Percentiles rank a stretch among this genome's conserved stretches.
Evolutionary conservation across 2,888 invertebrate genomes (phyloP).

Genomic region (Loripinus fragilis): DNA sequence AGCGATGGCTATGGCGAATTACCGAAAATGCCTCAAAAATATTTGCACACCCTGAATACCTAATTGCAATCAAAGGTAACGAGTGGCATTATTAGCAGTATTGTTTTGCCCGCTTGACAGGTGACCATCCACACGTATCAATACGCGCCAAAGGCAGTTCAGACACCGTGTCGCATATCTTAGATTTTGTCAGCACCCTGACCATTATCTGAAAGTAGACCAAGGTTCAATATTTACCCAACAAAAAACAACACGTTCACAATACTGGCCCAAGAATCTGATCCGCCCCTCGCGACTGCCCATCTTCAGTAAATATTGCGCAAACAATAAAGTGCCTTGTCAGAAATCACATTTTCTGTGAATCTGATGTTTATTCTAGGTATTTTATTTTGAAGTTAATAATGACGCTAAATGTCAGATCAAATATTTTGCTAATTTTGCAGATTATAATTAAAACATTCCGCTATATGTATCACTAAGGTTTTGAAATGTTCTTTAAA

Average conservation of each 20-base stretch:
- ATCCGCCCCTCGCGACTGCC: background rate
- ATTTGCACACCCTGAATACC: too few relatives aligned
- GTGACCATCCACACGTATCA: conserved; percentile 7
- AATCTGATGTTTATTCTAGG: conserved; percentile 1
- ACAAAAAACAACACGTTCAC: background rate
- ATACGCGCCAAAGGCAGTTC: background rate
- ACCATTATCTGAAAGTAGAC: background rate
- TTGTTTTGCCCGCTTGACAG: background rate
- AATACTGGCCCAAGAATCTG: background rate
- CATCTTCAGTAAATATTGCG: conserved; percentile 12
- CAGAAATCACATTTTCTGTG: background rate
- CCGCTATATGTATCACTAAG: conserved; percentile 12
- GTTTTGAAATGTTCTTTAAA: conserved; percentile 3
- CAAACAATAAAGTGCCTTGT: conserved; percentile 2
- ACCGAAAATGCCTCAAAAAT: too few relatives aligned
- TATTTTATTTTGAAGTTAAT: background rate
- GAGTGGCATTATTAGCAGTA: too few relatives aligned
- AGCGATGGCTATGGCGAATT: too few relatives aligned
- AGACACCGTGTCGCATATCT: conserved; percentile 14
- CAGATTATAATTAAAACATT: conserved; percentile 54
- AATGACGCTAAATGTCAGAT: conserved; percentile 25
- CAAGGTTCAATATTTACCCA: conserved; percentile 12
- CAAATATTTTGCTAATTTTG: conserved; percentile 56
- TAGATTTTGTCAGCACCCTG: background rate
- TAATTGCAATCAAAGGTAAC: too few relatives aligned